A percentile compares a stretch with the other conserved stretches of the same genome.
Conservation (phyloP, 2,113 vertebrate species). For the Trochalopteron elliotii region DNA sequence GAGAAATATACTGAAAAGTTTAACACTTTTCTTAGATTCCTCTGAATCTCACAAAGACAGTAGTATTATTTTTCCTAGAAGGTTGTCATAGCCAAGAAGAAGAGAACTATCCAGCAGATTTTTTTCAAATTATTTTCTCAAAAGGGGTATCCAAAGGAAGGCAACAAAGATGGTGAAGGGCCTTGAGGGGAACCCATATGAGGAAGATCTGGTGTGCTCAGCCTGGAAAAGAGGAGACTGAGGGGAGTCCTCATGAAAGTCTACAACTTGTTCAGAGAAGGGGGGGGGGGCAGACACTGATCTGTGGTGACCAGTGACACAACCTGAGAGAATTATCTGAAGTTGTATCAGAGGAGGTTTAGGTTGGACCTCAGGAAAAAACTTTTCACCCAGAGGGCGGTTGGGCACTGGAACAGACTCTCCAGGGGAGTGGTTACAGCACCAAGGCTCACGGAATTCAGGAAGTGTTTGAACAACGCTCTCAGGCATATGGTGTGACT, state of each 20-base stretch:
- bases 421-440: not conserved
- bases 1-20: not conserved
- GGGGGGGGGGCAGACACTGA: rapidly evolving
- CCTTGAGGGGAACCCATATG: not conserved
- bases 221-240: not conserved
- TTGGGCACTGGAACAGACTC: not conserved
- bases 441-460: not conserved
- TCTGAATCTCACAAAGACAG: not conserved
- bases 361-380: too few species aligned
- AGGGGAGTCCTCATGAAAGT: not conserved
- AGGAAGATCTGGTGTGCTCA: not conserved
- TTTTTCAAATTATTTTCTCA: not conserved
- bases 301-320: not conserved
- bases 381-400: not conserved
- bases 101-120: not conserved
- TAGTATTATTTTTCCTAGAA: not conserved
- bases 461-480: rapidly evolving
- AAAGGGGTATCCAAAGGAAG: not conserved
- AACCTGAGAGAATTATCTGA: not conserved
- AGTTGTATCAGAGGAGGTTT: not conserved
- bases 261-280: not conserved
- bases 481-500: not conserved
- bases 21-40: not conserved
- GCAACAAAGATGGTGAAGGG: not conserved
- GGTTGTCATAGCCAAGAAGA: not conserved